These are phyloP conservation scores for Leiothrix lutea DNA, from an alignment of 2,113 vertebrate species.

Conservation along the genomic window DNA sequence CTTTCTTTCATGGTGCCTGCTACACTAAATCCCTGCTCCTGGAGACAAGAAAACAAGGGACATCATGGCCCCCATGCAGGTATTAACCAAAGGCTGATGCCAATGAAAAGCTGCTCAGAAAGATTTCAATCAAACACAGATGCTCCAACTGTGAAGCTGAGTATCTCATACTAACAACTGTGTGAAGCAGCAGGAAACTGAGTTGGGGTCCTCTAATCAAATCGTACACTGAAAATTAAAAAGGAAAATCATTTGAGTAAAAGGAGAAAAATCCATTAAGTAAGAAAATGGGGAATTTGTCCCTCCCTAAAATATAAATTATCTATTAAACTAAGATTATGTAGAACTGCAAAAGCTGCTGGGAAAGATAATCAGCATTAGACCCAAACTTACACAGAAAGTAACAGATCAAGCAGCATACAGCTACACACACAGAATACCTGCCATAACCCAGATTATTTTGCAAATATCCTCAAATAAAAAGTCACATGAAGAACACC, in stretches of 20 bases:
- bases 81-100: neutral
- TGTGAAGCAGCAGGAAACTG: neutral
- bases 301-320: neutral
- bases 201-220: neutral
- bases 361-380: neutral
- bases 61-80: neutral
- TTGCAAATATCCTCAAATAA: neutral
- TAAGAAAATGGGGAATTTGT: neutral
- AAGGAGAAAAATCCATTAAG: neutral
- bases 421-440: neutral
- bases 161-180: neutral
- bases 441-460: neutral
- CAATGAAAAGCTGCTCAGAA: neutral
- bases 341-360: neutral
- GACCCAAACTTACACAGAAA: neutral
- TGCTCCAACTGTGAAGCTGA: neutral
- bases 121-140: neutral
- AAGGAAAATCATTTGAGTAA: neutral
- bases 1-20: neutral
- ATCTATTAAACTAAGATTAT: neutral
- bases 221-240: neutral
- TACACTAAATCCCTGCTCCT: neutral
- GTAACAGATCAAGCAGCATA: neutral
- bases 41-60: neutral
- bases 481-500: neutral